phyloP scores from a whole-genome alignment of 2,797 vertebrate species.

The Fistularia tabacaria region DNA sequence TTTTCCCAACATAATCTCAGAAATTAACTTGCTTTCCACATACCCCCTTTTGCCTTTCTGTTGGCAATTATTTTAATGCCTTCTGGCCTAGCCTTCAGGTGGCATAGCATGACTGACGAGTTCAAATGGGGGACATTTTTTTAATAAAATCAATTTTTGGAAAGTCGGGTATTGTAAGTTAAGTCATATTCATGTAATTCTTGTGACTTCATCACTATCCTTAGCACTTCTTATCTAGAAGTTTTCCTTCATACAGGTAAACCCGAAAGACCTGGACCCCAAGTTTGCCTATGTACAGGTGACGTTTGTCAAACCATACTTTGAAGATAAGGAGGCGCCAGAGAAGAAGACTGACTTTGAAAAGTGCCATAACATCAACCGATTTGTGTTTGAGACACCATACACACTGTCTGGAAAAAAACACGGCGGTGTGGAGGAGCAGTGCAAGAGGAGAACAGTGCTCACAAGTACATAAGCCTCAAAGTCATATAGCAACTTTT shows the following conservation, averaged over 20 bases:
- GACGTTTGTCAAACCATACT: constrained; percentile 92
- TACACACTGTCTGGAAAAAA: constrained; percentile 95
- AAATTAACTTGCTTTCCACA: too few species aligned
- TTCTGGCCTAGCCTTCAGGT: too few species aligned
- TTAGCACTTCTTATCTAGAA: not conserved
- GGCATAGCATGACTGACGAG: too few species aligned
- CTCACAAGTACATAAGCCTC: constrained; percentile 79
- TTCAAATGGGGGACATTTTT: too few species aligned
- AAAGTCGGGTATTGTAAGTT: not conserved
- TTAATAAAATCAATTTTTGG: too few species aligned
- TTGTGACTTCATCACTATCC: not conserved
- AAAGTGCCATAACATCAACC: constrained; percentile 90
- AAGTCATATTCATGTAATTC: not conserved
- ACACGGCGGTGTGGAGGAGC: constrained; percentile 92
- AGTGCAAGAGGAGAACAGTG: constrained; percentile 90
- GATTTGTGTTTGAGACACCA: constrained; percentile 95
- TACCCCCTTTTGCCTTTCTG: too few species aligned
- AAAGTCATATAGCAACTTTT: too few species aligned
- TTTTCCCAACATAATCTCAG: too few species aligned
- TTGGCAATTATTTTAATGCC: too few species aligned
- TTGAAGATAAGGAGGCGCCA: constrained; percentile 89
- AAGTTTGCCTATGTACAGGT: constrained; percentile 94
- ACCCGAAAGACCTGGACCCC: constrained; percentile 86
- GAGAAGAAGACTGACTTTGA: constrained; percentile 93
- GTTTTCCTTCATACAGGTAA: constrained; percentile 70